Evolutionary conservation across 2,888 invertebrate species (phyloP).

Genomic region (Choreutis nemorana): DNA sequence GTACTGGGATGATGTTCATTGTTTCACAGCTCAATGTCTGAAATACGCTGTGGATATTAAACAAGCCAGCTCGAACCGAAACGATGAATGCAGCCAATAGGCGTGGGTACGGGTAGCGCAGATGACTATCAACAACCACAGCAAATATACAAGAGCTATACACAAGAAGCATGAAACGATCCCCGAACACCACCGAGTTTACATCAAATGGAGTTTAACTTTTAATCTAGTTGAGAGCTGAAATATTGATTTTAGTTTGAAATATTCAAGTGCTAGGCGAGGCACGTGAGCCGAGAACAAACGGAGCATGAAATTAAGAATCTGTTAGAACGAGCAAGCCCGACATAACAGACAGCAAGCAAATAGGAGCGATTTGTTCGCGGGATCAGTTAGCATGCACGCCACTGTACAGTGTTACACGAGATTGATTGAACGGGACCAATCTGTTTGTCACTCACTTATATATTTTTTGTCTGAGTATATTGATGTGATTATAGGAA

Average conservation of each 20-base stretch:
- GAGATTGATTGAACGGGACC: slow-evolving; percentile 24
- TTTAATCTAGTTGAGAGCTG: not conserved
- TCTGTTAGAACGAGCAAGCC: slow-evolving; percentile 26
- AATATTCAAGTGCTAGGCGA: slow-evolving; percentile 3
- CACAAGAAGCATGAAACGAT: too few relatives aligned
- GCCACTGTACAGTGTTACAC: slow-evolving; percentile 16
- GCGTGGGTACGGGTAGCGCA: too few relatives aligned
- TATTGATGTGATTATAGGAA: too few relatives aligned
- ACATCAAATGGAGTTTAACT: not conserved
- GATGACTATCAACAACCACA: too few relatives aligned
- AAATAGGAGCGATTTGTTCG: slow-evolving; percentile 46
- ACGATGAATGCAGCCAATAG: slow-evolving; percentile 1
- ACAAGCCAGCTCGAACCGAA: slow-evolving; percentile 19
- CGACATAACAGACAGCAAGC: slow-evolving; percentile 31
- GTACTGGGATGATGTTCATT: too few relatives aligned
- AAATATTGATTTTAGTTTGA: not conserved
- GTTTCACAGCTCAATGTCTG: too few relatives aligned
- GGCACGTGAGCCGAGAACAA: slow-evolving; percentile 24
- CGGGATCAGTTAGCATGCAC: slow-evolving; percentile 26
- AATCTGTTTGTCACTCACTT: too few relatives aligned
- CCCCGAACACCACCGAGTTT: too few relatives aligned
- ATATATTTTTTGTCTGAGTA: too few relatives aligned
- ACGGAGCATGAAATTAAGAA: slow-evolving; percentile 55
- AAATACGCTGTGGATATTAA: slow-evolving; percentile 48
- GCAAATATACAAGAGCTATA: too few relatives aligned